Evolutionary conservation across 2,113 vertebrate genomes (phyloP).

Genomic region (Hepsetus odoe): DNA sequence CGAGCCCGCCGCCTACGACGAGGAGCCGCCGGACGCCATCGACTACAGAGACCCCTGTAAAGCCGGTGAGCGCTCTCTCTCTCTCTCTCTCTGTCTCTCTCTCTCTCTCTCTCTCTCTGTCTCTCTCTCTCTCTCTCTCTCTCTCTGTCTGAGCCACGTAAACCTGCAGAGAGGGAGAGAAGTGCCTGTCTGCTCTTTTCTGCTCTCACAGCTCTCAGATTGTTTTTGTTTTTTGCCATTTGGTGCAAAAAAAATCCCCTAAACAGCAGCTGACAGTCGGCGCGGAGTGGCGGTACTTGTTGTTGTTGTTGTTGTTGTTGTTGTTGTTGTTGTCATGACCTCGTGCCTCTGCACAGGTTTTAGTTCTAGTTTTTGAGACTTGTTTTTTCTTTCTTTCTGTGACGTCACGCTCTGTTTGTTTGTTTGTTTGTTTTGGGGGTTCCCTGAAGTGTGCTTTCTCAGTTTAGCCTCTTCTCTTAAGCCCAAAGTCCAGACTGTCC

Average conservation of each 20-base stretch:
- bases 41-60: constrained; percentile 58
- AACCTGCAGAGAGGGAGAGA: neutral
- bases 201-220: neutral
- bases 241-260: neutral
- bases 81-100: neutral
- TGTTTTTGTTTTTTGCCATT: neutral
- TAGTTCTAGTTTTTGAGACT: neutral
- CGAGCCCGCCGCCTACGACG: constrained; percentile 45
- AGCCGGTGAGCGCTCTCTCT: constrained; percentile 40
- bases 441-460: no score
- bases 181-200: neutral
- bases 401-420: neutral
- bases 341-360: no score
- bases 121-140: constrained; percentile 47
- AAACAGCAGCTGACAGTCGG: neutral
- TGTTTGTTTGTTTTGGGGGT: neutral
- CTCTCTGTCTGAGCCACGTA: neutral
- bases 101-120: constrained; percentile 46
- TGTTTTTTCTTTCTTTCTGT: neutral
- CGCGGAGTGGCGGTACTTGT: neutral
- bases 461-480: no score
- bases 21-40: constrained; percentile 42
- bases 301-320: neutral
- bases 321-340: neutral
- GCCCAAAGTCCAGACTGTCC: no score